Percentiles rank a stretch among this genome's conserved stretches.
Conservation (phyloP, 2,888 invertebrate species). For the Eustalomyia histrio region DNA sequence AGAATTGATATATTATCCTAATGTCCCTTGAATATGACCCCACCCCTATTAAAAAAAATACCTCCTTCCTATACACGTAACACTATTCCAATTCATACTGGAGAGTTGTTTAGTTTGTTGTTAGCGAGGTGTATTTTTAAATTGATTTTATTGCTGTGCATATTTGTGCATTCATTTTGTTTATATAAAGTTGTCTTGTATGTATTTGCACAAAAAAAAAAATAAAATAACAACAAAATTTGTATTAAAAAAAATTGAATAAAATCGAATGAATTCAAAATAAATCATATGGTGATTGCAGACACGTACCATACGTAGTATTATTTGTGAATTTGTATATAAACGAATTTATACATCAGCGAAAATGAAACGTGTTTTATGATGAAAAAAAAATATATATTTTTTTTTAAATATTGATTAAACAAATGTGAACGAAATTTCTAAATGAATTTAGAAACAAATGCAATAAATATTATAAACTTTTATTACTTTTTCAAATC, state of each 20-base stretch:
- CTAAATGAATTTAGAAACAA: not conserved
- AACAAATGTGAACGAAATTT: not conserved
- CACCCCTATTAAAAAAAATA: not conserved
- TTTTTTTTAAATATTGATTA: not conserved
- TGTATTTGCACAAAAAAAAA: conserved; percentile 1
- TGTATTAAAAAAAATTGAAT: not conserved
- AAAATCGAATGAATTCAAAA: conserved; percentile 42
- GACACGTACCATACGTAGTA: conserved; percentile 29
- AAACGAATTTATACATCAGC: conserved; percentile 39
- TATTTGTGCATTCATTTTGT: conserved; percentile 45
- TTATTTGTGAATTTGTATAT: conserved; percentile 20
- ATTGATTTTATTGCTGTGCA: conserved; percentile 50
- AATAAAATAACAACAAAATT: too few species aligned
- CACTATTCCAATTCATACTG: not conserved
- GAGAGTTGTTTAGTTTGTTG: conserved; percentile 7
- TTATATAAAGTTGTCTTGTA: conserved; percentile 39
- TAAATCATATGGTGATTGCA: conserved; percentile 54
- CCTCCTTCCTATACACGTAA: not conserved
- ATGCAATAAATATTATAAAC: too few species aligned
- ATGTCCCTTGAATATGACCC: not conserved
- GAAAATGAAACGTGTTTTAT: conserved; percentile 38
- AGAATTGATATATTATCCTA: too few species aligned
- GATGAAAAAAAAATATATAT: not conserved
- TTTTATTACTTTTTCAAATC: too few species aligned
- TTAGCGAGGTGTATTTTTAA: conserved; percentile 36